These are phyloP conservation scores for Graphium colonna DNA, from an alignment of 2,888 invertebrate species.

Conservation along the genomic window DNA sequence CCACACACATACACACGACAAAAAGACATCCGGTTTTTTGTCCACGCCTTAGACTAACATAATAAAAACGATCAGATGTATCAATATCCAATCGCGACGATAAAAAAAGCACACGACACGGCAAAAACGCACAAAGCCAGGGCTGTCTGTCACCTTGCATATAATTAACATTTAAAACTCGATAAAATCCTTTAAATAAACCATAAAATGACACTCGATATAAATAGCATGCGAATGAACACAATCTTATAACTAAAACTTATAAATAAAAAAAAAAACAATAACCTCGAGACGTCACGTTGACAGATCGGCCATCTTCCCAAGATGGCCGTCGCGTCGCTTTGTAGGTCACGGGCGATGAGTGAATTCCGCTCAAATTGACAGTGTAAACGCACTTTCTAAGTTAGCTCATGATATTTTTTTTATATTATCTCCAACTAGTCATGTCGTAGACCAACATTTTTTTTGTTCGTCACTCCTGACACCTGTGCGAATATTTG, in stretches of 20 bases:
- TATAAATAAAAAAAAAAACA: constrained; percentile 32
- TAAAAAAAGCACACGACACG: not conserved
- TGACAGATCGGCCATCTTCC: constrained; percentile 52
- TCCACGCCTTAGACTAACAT: not conserved
- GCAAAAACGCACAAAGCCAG: constrained; percentile 6
- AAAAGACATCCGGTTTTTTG: constrained; percentile 14
- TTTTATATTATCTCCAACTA: no score
- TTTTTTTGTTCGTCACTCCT: no score
- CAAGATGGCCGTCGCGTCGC: constrained; percentile 57
- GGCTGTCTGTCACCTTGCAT: not conserved
- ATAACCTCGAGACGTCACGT: constrained; percentile 52
- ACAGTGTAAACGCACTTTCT: constrained; percentile 39
- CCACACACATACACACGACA: no score
- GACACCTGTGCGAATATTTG: no score
- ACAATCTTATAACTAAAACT: not conserved
- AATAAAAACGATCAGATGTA: constrained; percentile 14
- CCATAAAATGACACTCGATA: no score
- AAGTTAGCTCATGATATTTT: constrained; percentile 8
- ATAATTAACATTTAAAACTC: not conserved
- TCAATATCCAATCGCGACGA: constrained; percentile 11
- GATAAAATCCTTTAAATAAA: constrained; percentile 4
- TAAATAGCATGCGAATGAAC: no score
- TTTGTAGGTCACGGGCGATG: constrained; percentile 51
- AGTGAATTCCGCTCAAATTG: constrained; percentile 24
- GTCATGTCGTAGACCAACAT: no score